These are phyloP conservation scores for Cerastoderma edule DNA, from an alignment of 2,888 invertebrate species.

Conservation along the genomic window DNA sequence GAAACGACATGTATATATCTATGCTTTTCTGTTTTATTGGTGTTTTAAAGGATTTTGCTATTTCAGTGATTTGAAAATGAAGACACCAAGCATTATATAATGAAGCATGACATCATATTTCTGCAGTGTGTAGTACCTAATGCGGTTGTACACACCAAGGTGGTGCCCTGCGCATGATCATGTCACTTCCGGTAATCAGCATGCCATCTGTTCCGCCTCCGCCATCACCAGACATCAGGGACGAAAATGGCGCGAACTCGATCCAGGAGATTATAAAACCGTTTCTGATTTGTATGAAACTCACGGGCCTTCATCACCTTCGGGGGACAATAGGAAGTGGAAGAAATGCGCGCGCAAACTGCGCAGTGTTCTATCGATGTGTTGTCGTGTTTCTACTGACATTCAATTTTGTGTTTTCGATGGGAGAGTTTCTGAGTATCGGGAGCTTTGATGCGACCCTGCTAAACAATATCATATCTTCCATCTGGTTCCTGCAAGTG, in stretches of 20 bases:
- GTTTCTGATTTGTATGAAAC: slow-evolving; percentile 40
- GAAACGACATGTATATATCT: no score
- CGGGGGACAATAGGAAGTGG: background rate
- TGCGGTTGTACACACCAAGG: no score
- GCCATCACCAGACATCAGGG: background rate
- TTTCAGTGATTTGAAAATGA: no score
- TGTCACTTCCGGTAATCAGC: no score
- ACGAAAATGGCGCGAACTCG: background rate
- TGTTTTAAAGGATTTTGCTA: no score
- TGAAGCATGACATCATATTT: no score
- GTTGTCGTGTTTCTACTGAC: slow-evolving; percentile 50
- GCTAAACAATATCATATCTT: slow-evolving; percentile 61
- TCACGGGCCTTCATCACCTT: slow-evolving; percentile 47
- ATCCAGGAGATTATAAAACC: slow-evolving; percentile 31
- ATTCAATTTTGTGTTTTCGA: slow-evolving; percentile 53
- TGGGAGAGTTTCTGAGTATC: slow-evolving; percentile 48
- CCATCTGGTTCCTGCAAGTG: slow-evolving; percentile 64
- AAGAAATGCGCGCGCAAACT: background rate
- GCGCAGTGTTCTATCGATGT: slow-evolving; percentile 33
- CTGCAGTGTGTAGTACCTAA: no score
- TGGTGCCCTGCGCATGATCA: no score
- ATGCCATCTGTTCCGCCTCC: no score
- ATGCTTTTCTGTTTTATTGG: no score
- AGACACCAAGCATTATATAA: no score
- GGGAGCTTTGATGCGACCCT: slow-evolving; percentile 54